Evolutionary conservation across 1,140 invertebrate species (phyloP), one percentile per base, ranked within the genome.

Genomic region (Drosophila baimaii): DNA sequence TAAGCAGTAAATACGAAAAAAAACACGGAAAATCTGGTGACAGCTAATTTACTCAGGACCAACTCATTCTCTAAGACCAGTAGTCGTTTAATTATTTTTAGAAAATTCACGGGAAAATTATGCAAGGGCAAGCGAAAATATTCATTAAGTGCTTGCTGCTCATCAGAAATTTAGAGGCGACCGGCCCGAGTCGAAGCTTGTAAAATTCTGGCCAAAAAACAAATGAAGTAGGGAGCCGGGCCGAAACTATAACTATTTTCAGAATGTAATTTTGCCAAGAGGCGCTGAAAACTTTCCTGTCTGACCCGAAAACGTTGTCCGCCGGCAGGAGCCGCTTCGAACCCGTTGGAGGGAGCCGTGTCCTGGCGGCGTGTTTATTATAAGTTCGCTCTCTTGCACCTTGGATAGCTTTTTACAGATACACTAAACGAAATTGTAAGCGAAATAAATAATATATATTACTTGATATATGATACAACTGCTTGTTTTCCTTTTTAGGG

Each of bases 131-230:
- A 39, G 39, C 35, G 44, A 73, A 68, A 80, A 74, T 80, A 85
- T 84, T 84, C 81, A 84, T 84, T 77, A 80, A 68, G 19, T 74
- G 62, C 47, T 37, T 35, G 51, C 49, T 77, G 72, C 81, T 84
- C 81, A 84, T 84, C 81, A 84, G 72, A 84, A 77, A 80, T 84
- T 85, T 84, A 84, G 77, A 85, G 74, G 73, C 37, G 10, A 21
- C 51, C 10, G 19, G 46, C 10, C 21, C 29, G 43, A 65, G 35
- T 31, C 35, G 29, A 43, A 43, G 73, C 73, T 65, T 81, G 66
- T 77, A 61, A 66, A 82, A 70, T 79, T 57, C 7, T 49, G 23
- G 8, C 55, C 58, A 55, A 73, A 52, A 77, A 72, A 72, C 69
- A 79, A 84, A 58, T 47, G 33, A 27, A 51, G 52, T 12, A 12